Evolutionary conservation across 2,113 vertebrate species (phyloP).

Genomic region (Glaucidium brasilianum): DNA sequence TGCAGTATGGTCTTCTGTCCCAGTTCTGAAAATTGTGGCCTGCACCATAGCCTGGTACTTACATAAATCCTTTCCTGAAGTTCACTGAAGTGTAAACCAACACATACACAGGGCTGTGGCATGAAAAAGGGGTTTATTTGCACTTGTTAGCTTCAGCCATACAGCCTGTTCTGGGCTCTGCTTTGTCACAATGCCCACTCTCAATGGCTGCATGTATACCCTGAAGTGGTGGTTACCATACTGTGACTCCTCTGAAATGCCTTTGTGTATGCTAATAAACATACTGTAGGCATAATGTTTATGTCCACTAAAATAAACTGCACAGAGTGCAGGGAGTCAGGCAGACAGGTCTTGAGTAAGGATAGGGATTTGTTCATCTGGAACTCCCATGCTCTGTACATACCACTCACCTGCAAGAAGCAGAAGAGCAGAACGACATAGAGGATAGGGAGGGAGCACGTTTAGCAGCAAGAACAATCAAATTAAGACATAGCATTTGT

Average conservation of each 20-base stretch:
- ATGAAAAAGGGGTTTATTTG: conserved; percentile 31
- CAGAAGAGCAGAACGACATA: neutral
- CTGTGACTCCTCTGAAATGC: neutral
- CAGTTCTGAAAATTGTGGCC: neutral
- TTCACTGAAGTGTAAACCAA: neutral
- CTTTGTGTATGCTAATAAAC: neutral
- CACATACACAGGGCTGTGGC: neutral
- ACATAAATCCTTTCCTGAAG: neutral
- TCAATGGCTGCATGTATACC: neutral
- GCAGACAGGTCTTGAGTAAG: neutral
- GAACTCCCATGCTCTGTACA: neutral
- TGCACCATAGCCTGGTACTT: neutral
- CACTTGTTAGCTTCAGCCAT: neutral
- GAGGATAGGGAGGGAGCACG: neutral
- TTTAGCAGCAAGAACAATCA: neutral
- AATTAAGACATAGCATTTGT: neutral
- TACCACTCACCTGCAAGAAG: neutral
- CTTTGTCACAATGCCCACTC: neutral
- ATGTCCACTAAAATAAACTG: conserved; percentile 13
- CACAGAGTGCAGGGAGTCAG: neutral
- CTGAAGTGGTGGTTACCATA: neutral
- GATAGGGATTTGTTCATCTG: neutral
- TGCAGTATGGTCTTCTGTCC: neutral
- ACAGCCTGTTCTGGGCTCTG: neutral
- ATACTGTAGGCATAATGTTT: neutral